phyloP scores from a whole-genome alignment of 2,797 vertebrate species.

The Tamandua tetradactyla region DNA sequence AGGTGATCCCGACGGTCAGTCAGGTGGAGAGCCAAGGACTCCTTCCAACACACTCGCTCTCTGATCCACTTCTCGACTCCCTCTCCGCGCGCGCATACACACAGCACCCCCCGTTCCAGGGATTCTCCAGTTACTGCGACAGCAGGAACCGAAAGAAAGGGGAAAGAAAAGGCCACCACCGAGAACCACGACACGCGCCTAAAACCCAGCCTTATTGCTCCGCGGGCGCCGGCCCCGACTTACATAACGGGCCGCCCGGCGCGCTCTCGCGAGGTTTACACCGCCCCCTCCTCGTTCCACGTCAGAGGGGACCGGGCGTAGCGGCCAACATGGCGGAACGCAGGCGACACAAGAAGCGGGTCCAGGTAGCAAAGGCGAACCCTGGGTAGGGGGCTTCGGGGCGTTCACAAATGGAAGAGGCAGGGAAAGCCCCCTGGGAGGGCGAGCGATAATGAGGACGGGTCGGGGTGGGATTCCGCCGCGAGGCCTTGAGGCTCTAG shows the following conservation, averaged over 20 bases:
- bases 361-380: slow-evolving; percentile 90
- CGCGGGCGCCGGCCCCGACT: no score
- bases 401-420: background rate
- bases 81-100: no score
- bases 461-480: background rate
- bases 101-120: background rate
- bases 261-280: slow-evolving; percentile 81
- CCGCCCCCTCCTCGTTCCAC: slow-evolving; percentile 77
- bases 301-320: slow-evolving; percentile 84
- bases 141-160: rapidly evolving
- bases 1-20: background rate
- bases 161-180: rapidly evolving
- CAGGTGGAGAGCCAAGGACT: background rate
- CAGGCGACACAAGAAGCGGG: slow-evolving; percentile 97
- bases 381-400: background rate
- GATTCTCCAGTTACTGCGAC: background rate
- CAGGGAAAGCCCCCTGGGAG: background rate
- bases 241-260: slow-evolving; percentile 70
- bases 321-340: slow-evolving; percentile 98
- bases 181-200: rapidly evolving
- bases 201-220: rapidly evolving
- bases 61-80: background rate
- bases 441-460: background rate
- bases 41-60: background rate
- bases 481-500: background rate